These are phyloP conservation scores for Panthera tigris DNA, from an alignment of 2,113 vertebrate species.

Conservation along the genomic window DNA sequence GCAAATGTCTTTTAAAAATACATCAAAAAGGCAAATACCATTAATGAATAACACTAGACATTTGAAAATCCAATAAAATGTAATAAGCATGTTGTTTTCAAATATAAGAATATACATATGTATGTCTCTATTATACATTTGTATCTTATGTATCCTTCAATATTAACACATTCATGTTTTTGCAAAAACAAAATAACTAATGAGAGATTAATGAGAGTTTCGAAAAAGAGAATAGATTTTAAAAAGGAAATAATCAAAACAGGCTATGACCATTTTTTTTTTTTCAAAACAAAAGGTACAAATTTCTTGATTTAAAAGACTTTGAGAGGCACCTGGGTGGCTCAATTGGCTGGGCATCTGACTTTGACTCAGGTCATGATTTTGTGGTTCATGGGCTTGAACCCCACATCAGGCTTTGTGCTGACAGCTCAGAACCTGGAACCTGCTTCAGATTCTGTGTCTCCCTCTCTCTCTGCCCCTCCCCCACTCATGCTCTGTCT, in stretches of 20 bases:
- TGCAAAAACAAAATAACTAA: not conserved
- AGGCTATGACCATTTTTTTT: not conserved
- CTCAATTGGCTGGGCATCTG: no score
- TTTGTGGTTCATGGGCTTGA: no score
- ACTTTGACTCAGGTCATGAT: no score
- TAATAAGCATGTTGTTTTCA: not conserved
- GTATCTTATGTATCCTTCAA: not conserved
- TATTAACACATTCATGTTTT: not conserved
- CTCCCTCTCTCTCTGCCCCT: no score
- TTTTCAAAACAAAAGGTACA: not conserved
- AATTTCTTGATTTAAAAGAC: not conserved
- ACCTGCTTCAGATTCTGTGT: no score
- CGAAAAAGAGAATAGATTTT: not conserved
- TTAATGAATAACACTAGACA: constrained; percentile 37
- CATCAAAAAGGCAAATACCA: constrained; percentile 41
- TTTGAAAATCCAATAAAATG: constrained; percentile 21
- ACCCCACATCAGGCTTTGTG: no score
- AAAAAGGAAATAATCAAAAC: not conserved
- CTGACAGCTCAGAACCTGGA: no score
- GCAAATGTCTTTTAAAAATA: constrained; percentile 55
- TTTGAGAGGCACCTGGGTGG: not conserved
- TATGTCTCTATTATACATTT: not conserved
- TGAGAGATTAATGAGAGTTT: not conserved
- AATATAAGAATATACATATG: not conserved
- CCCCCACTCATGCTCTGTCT: no score